Conservation (phyloP, 2,797 vertebrate species). For the Ctenosaura bakeri region DNA sequence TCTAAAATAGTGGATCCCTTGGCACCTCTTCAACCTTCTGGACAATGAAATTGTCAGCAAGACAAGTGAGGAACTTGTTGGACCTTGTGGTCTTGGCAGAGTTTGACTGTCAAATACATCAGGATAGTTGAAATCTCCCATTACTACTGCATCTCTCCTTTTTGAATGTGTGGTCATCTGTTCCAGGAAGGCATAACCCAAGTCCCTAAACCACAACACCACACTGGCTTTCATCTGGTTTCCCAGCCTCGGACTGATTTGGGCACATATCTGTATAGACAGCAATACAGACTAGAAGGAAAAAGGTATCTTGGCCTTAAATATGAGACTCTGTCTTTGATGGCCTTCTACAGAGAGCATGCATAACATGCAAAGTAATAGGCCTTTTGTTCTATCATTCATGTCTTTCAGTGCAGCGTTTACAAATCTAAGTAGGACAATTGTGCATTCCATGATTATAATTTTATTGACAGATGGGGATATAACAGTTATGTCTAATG, state of each 20-base stretch:
- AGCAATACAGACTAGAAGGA: conserved; percentile 39
- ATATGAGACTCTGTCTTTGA: conserved; percentile 40
- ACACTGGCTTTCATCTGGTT: background rate
- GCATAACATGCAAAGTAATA: conserved; percentile 60
- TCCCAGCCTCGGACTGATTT: conserved; percentile 33
- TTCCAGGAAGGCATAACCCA: no score
- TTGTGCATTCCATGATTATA: conserved; percentile 72
- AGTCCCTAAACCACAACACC: no score
- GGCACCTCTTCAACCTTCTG: no score
- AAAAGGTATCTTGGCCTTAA: conserved; percentile 46
- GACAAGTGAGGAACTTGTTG: no score
- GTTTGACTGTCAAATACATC: no score
- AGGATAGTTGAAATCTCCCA: no score
- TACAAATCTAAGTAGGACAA: conserved; percentile 74
- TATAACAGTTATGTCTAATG: conserved; percentile 78
- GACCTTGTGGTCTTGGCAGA: no score
- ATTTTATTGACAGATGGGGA: conserved; percentile 80
- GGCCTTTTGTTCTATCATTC: conserved; percentile 66
- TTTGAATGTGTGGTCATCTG: no score
- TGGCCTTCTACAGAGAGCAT: conserved; percentile 54
- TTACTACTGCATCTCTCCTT: no score
- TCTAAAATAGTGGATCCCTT: no score
- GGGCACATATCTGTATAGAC: conserved; percentile 13
- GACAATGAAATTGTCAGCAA: no score
- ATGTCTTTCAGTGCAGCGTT: conserved; percentile 66